Base-by-base conservation (phyloP, 2,888 invertebrate species). In the Patella caerulea region DNA sequence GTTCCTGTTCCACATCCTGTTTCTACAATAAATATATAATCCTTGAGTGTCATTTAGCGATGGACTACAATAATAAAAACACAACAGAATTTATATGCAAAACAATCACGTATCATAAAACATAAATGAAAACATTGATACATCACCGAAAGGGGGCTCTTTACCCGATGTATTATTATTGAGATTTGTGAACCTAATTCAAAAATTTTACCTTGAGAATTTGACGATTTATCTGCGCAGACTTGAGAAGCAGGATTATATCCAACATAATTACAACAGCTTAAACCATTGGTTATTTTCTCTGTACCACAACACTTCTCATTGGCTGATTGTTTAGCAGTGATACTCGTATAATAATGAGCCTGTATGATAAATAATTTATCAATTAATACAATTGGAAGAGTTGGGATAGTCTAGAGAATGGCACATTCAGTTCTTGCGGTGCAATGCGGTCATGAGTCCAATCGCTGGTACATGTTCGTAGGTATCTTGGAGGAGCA, bases 1-100 rank as follows among this genome's bases (percentile, higher is more conserved):
- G 81, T 84, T 4, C 91, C 90, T 9, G 79, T 82, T n/a, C 91
- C 91, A 88, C 91, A 91, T 34, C 90, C 91, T 90, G 78, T 3
- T 79, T 73, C 17, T 29, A 77, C n/a, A 14, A 54, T 75, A 45
- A 45, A 45, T 45, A 45, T 45, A 45, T 45, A 45, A 45, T 45
- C 7, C 45, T 45, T 45, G 45, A 45, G 45, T 45, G 45, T 1
- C 45, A 45, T 45, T 45, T 45, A 7, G 9, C 4, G 7, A 45
- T 65, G n/a, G n/a, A 65, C 7, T 9, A 19, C 12, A 19, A 65
- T n/a, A 19, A 65, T 7, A 19, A 24, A 65, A 12, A 52, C 15
- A 76, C 19, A 55, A 75, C 52, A 34, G 3, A 45, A 55, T 11
- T n/a, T 17, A 14, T 54, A 52, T 70, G 70, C 53, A n/a, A 59